A percentile compares a stretch with the other conserved stretches of the same genome.
These are phyloP conservation scores for Caradrina kadenii DNA, from an alignment of 2,888 invertebrate genomes.

Conservation along the genomic window DNA sequence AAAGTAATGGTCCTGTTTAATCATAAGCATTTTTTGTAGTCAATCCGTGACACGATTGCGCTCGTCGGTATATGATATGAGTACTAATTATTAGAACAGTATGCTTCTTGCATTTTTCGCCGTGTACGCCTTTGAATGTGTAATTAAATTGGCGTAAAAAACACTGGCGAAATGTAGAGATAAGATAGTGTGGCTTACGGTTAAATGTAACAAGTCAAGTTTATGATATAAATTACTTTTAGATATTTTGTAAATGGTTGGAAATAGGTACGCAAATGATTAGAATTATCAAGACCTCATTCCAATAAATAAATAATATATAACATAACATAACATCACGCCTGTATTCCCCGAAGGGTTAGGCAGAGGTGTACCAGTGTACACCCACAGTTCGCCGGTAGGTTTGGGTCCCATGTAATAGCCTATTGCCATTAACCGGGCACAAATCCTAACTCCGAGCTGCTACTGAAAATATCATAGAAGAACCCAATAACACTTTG, in stretches of 20 bases:
- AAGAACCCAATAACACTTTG: too few relatives aligned
- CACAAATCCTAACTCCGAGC: too few relatives aligned
- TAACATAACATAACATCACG: too few relatives aligned
- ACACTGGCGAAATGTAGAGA: constrained; percentile 39
- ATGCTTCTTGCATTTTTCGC: constrained; percentile 36
- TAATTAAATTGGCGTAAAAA: constrained; percentile 41
- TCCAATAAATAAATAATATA: too few relatives aligned
- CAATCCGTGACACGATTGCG: constrained; percentile 74
- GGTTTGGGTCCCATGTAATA: too few relatives aligned
- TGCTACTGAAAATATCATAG: too few relatives aligned
- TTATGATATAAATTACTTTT: constrained; percentile 6
- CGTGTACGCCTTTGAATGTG: constrained; percentile 41
- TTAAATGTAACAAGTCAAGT: not conserved
- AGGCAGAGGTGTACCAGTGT: too few relatives aligned
- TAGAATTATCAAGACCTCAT: constrained; percentile 18
- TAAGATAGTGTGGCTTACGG: constrained; percentile 26
- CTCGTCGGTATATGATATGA: constrained; percentile 67
- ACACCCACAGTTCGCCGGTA: too few relatives aligned
- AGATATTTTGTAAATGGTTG: not conserved
- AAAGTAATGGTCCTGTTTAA: constrained; percentile 61
- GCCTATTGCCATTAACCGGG: too few relatives aligned
- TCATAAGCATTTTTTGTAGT: constrained; percentile 71
- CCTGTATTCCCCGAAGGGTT: too few relatives aligned
- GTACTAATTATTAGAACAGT: constrained; percentile 57
- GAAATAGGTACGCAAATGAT: not conserved